These are phyloP conservation scores for Pyxicephalus adspersus DNA, from an alignment of 2,113 vertebrate genomes.

Conservation along the genomic window DNA sequence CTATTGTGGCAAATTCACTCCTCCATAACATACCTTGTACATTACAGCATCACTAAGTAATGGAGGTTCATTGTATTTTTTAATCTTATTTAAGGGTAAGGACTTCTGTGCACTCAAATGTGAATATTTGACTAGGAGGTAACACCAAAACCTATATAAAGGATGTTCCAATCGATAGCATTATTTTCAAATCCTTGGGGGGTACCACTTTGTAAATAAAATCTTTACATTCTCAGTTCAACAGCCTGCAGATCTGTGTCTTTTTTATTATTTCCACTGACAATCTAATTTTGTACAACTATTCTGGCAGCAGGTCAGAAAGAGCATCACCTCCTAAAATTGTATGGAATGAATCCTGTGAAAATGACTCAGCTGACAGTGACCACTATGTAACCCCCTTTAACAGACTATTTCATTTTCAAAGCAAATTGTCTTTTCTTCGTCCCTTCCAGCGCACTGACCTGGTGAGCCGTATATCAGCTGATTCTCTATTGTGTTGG, in stretches of 20 bases:
- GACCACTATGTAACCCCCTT: constrained; percentile 41
- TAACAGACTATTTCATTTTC: constrained; percentile 12
- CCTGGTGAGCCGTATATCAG: constrained; percentile 39
- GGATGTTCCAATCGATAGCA: too few species aligned
- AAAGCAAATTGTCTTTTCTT: constrained; percentile 32
- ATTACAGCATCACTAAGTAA: too few species aligned
- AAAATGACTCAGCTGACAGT: constrained; percentile 1
- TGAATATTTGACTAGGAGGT: too few species aligned
- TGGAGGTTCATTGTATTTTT: too few species aligned
- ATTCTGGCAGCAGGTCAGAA: neutral
- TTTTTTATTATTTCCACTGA: neutral
- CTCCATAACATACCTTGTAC: too few species aligned
- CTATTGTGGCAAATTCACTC: too few species aligned
- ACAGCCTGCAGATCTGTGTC: neutral
- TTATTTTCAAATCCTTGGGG: too few species aligned
- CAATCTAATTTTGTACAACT: neutral
- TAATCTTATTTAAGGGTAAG: too few species aligned
- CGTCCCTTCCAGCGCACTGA: constrained; percentile 17
- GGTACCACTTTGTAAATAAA: neutral
- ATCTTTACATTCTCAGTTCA: too few species aligned
- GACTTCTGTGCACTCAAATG: too few species aligned
- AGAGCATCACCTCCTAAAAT: neutral
- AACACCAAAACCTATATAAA: too few species aligned
- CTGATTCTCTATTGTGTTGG: constrained; percentile 25
- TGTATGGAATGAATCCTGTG: neutral